Conservation (phyloP, 2,888 invertebrate genomes). For the Drosophila paucipuncta region DNA sequence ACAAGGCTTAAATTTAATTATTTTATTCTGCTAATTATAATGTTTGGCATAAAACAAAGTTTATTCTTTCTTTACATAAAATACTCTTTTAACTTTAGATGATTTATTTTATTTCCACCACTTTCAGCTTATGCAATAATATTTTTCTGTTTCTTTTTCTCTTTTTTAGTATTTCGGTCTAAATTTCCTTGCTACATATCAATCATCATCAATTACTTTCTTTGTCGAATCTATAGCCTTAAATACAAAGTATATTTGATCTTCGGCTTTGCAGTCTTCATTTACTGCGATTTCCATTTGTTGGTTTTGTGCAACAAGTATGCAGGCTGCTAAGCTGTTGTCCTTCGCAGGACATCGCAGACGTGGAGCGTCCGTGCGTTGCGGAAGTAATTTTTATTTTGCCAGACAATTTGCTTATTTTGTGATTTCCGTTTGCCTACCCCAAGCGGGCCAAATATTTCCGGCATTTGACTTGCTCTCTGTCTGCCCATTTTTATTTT, state of each 20-base stretch:
- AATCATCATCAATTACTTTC: neutral
- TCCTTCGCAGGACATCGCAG: slow-evolving; percentile 44
- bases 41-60: neutral
- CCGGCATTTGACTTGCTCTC: slow-evolving; percentile 71
- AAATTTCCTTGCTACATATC: neutral
- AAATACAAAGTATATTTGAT: slow-evolving; percentile 9
- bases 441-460: slow-evolving; percentile 74
- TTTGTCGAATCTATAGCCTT: neutral
- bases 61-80: neutral
- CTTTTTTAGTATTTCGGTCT: no score
- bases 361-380: slow-evolving; percentile 64
- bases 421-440: slow-evolving; percentile 83
- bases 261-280: neutral
- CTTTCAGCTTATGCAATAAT: neutral
- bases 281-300: slow-evolving; percentile 8
- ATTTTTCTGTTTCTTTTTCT: neutral
- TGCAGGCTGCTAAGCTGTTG: slow-evolving; percentile 18
- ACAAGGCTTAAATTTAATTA: neutral
- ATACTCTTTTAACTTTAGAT: neutral
- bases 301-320: slow-evolving; percentile 55
- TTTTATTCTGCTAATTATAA: neutral
- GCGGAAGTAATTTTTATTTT: slow-evolving; percentile 85
- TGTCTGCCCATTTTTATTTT: slow-evolving; percentile 20
- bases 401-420: slow-evolving; percentile 86
- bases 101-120: neutral